A percentile compares a stretch with the other conserved stretches of the same genome.
These are phyloP conservation scores for Mesorhabditis spiculigera DNA, from an alignment of 2,888 invertebrate genomes.

Conservation along the genomic window DNA sequence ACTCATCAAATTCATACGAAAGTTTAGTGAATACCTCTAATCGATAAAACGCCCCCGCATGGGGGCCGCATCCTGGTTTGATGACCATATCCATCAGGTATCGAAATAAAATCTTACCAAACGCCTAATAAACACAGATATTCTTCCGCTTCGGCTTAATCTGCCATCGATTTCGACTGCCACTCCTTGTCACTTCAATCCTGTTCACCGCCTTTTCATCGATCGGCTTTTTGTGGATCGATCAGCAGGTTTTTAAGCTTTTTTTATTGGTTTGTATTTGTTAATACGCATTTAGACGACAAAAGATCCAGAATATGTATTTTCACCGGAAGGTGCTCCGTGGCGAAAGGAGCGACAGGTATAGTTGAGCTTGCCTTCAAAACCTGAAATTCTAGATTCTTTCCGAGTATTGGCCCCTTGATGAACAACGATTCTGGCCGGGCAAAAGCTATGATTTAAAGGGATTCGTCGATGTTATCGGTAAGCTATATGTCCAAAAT, in stretches of 20 bases:
- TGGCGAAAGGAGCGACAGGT: conserved; percentile 46
- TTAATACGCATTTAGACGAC: conserved; percentile 45
- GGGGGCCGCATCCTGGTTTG: background rate
- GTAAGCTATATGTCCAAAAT: conserved; percentile 8
- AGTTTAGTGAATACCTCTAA: no score
- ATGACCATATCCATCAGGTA: conserved; percentile 4
- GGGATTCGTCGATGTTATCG: conserved; percentile 57
- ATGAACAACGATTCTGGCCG: conserved; percentile 55
- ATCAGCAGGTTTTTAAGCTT: conserved; percentile 38
- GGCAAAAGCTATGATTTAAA: conserved; percentile 52
- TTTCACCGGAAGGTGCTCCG: conserved; percentile 53
- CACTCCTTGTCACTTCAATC: conserved; percentile 40
- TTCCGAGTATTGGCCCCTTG: conserved; percentile 55
- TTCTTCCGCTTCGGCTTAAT: conserved; percentile 47
- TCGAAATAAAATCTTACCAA: background rate
- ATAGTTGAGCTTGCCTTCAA: background rate
- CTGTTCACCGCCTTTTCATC: conserved; percentile 42
- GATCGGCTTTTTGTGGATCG: conserved; percentile 49
- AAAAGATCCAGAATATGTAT: conserved; percentile 55
- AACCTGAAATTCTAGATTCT: conserved; percentile 24
- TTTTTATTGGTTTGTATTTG: background rate
- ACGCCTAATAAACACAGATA: background rate
- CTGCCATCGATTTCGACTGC: conserved; percentile 36
- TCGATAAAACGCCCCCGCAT: background rate
- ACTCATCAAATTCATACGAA: background rate